phyloP scores from a whole-genome alignment of 2,888 invertebrate species.

The Helicoverpa assulta region DNA sequence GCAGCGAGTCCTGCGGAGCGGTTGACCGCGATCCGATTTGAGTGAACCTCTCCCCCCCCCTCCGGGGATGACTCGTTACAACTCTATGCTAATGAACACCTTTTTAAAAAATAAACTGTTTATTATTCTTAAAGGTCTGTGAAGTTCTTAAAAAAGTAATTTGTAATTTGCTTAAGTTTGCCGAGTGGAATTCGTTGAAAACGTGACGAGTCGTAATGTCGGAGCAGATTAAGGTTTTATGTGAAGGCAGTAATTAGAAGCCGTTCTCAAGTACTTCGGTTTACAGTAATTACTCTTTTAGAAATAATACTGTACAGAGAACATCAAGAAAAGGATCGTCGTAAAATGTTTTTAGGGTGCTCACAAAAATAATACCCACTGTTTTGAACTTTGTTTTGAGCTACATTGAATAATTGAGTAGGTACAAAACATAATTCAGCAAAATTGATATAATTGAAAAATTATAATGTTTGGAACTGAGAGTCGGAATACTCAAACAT shows the following conservation, averaged over 20 bases:
- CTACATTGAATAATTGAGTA: background rate
- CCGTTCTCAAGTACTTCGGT: constrained; percentile 11
- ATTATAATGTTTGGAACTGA: background rate
- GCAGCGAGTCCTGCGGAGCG: background rate
- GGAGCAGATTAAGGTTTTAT: constrained; percentile 38
- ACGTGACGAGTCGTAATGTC: constrained; percentile 30
- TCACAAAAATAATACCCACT: background rate
- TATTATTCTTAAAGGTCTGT: constrained; percentile 38
- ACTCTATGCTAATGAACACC: constrained; percentile 15
- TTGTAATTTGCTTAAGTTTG: constrained; percentile 35
- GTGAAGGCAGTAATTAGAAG: constrained; percentile 21
- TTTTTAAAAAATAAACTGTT: constrained; percentile 32
- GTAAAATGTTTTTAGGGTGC: background rate
- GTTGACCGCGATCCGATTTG: background rate
- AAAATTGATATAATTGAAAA: background rate
- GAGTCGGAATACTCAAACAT: background rate
- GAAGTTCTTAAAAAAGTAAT: constrained; percentile 33
- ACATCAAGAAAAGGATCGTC: background rate
- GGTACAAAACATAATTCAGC: background rate
- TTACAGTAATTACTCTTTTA: constrained; percentile 30
- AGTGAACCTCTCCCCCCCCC: background rate
- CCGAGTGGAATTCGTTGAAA: constrained; percentile 31
- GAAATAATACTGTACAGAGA: background rate
- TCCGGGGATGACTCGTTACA: background rate
- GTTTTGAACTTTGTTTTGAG: background rate